Evolutionary conservation across 2,113 vertebrate genomes (phyloP), one percentile per base, ranked within the genome.

Genomic region (Psettodes erumei): DNA sequence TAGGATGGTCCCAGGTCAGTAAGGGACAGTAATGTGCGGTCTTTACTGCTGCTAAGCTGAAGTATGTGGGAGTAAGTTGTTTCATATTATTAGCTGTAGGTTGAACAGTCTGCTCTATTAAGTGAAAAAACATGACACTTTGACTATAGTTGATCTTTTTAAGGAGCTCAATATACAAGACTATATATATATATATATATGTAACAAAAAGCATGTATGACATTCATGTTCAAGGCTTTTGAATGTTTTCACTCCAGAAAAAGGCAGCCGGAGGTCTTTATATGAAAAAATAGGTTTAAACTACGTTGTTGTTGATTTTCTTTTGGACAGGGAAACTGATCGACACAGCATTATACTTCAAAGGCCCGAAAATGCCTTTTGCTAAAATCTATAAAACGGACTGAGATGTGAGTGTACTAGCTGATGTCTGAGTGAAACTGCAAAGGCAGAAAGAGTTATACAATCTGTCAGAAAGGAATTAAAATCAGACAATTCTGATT

Each of bases 1-100:
- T 65, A 61, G 56, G 78, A 79, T 71, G 43, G 60, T 63, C 61
- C 68, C 5, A 21, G 51, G 55, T 71, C 65, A 62, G 32, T 45
- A 12, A n/a, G 16, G 18, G 8, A 47, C 67, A 58, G 23, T 63
- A 45, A 71, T 38, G 12, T 30, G 38, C 25, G 23, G 21, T 84
- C 51, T 70, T 82, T 73, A 50, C 61, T 65, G 53, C 54, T 53
- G 79, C 32, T 42, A 16, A 48, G 37, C 23, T 19, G 11, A 53
- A 64, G 50, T 77, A 30, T 65, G 30, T 2, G 12, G 62, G 59
- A 82, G 32, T 66, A 35, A 67, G 55, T 64, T 38, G 72, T 69
- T 62, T 75, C 11, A 69, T 54, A 30, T 55, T 35, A 37, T 32
- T 38, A 77, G 38, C 32, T 33, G 50, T 40, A 37, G 38, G 25